phyloP scores from a whole-genome alignment of 2,888 invertebrate genomes.

The Thecocarcelia acutangulata region DNA sequence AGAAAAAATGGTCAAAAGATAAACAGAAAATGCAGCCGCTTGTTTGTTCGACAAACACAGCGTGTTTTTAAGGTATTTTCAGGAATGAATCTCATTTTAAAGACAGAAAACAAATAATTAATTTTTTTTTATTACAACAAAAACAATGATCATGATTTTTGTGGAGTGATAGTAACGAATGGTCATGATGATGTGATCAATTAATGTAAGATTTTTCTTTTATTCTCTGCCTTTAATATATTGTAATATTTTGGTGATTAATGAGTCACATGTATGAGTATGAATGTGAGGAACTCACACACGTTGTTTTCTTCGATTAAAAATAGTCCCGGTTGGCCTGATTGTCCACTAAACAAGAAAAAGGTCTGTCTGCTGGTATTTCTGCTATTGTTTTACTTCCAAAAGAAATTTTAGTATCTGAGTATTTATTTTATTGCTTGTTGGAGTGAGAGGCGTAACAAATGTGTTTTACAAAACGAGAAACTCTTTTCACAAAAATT shows the following conservation, averaged over 20 bases:
- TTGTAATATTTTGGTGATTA: slow-evolving; percentile 61
- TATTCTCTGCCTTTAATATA: not conserved
- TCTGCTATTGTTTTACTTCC: slow-evolving; percentile 26
- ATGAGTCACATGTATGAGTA: slow-evolving; percentile 55
- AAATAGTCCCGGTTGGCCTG: slow-evolving; percentile 20
- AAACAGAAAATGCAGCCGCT: slow-evolving; percentile 18
- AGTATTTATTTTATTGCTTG: not conserved
- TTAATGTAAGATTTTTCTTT: slow-evolving; percentile 37
- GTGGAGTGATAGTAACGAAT: not conserved
- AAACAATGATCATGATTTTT: not conserved
- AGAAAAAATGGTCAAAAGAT: slow-evolving; percentile 42
- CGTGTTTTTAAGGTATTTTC: slow-evolving; percentile 31
- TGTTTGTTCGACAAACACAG: slow-evolving; percentile 35
- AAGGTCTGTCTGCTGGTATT: not conserved
- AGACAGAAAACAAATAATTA: not conserved
- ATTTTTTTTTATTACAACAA: not conserved
- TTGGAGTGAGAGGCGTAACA: slow-evolving; percentile 58
- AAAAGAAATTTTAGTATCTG: not conserved
- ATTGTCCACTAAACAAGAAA: slow-evolving; percentile 12
- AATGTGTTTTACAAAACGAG: slow-evolving; percentile 58
- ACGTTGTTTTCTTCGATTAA: slow-evolving; percentile 41
- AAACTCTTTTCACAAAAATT: slow-evolving; percentile 36
- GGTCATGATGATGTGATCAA: slow-evolving; percentile 49
- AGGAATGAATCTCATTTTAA: not conserved
- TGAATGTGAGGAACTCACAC: slow-evolving; percentile 40